Conservation (phyloP, 2,888 invertebrate genomes). For the Mimachlamys varia region DNA sequence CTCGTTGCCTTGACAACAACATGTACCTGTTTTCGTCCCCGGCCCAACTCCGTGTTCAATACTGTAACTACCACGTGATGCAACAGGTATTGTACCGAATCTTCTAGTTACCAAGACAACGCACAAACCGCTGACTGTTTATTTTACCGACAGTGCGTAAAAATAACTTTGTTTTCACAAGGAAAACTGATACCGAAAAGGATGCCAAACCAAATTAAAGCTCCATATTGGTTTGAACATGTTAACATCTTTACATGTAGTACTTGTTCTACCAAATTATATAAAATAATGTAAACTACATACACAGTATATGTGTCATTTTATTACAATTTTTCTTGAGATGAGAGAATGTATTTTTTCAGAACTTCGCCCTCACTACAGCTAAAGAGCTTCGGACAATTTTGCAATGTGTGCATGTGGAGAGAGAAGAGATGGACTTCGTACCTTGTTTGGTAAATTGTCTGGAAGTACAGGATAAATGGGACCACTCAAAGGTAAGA, state of each 20-base stretch:
- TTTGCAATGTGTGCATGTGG: conserved; percentile 71
- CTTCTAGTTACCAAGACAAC: no score
- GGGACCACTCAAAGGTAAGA: conserved; percentile 64
- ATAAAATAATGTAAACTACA: no score
- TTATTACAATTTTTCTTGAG: no score
- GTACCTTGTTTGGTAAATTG: conserved; percentile 65
- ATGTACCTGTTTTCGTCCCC: conserved; percentile 64
- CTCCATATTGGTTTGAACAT: no score
- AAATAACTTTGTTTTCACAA: no score
- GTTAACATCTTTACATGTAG: no score
- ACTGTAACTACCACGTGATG: conserved; percentile 56
- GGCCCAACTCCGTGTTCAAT: conserved; percentile 48
- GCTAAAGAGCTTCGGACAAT: conserved; percentile 62
- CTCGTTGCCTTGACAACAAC: conserved; percentile 68
- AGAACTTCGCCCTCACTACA: conserved; percentile 70
- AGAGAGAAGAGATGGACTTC: conserved; percentile 52
- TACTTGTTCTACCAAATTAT: no score
- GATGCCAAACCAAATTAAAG: no score
- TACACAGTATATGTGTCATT: no score
- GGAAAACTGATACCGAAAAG: no score
- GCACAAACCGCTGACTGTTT: no score
- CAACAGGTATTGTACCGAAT: conserved; percentile 55
- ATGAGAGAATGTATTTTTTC: conserved; percentile 37
- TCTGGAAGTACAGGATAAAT: conserved; percentile 61
- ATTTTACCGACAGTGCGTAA: no score